These are phyloP conservation scores for Ectemnius continuus DNA, from an alignment of 2,888 invertebrate genomes.

Conservation along the genomic window DNA sequence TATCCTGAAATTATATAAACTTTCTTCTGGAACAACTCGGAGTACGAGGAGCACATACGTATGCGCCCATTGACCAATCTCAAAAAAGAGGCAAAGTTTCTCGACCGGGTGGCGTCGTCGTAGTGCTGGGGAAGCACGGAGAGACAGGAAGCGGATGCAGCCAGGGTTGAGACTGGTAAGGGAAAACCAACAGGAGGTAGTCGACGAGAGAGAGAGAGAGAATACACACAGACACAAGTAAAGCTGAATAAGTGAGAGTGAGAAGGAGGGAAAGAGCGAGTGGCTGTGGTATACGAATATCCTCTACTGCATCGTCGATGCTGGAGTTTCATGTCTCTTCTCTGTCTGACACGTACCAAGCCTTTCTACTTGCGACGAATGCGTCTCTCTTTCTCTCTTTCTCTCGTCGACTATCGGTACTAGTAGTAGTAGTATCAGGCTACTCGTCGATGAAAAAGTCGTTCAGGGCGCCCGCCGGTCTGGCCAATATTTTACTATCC, in stretches of 20 bases:
- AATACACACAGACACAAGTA: background rate
- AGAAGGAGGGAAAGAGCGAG: background rate
- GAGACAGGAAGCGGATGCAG: background rate
- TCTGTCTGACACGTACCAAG: too few relatives aligned
- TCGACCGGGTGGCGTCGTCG: too few relatives aligned
- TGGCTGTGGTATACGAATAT: too few relatives aligned
- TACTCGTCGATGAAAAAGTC: conserved; percentile 60
- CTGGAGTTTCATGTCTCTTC: too few relatives aligned
- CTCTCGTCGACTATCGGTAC: background rate
- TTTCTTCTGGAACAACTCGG: too few relatives aligned
- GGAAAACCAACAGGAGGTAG: background rate
- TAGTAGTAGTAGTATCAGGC: conserved; percentile 12
- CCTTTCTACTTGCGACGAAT: too few relatives aligned
- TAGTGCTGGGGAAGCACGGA: background rate
- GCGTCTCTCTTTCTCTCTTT: conserved; percentile 11
- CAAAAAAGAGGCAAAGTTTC: too few relatives aligned
- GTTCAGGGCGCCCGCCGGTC: conserved; percentile 71
- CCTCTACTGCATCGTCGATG: too few relatives aligned
- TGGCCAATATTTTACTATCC: conserved; percentile 75
- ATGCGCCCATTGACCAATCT: too few relatives aligned
- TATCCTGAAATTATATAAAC: too few relatives aligned
- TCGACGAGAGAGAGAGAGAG: background rate
- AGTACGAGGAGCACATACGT: too few relatives aligned
- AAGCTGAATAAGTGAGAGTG: background rate
- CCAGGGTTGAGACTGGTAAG: background rate